phyloP scores from a whole-genome alignment of 2,888 invertebrate genomes.

The Xestobium rufovillosum region DNA sequence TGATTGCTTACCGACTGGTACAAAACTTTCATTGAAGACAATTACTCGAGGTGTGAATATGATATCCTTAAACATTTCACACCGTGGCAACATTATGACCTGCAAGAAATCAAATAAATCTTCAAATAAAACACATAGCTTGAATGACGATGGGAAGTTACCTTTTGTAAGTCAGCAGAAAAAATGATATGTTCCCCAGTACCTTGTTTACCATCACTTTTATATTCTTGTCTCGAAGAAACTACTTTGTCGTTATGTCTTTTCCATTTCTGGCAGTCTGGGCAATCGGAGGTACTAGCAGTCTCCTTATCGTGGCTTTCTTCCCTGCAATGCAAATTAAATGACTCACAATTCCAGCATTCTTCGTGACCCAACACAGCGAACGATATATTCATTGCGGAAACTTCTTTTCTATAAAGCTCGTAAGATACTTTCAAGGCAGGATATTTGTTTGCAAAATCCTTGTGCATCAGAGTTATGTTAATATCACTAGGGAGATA shows the following conservation, averaged over 20 bases:
- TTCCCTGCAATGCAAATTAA: conserved; percentile 15
- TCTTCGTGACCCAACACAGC: conserved; percentile 19
- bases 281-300: conserved; percentile 10
- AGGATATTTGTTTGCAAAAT: conserved; percentile 22
- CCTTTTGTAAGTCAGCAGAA: conserved; percentile 19
- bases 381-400: conserved; percentile 23
- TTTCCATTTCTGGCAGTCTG: conserved; percentile 15
- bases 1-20: conserved; percentile 13
- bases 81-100: conserved; percentile 20
- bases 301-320: conserved; percentile 14
- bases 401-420: conserved; percentile 19
- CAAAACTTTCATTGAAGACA: conserved; percentile 18
- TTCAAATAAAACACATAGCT: neutral
- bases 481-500: conserved; percentile 23
- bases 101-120: conserved; percentile 8
- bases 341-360: conserved; percentile 14
- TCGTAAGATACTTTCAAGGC: conserved; percentile 20
- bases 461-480: conserved; percentile 21
- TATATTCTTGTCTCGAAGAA: conserved; percentile 12
- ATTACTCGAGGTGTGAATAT: conserved; percentile 20
- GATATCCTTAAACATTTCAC: conserved; percentile 21
- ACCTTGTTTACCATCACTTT: conserved; percentile 11
- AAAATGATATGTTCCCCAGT: conserved; percentile 12
- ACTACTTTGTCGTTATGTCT: conserved; percentile 14
- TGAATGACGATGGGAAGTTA: conserved; percentile 6